phyloP scores from a whole-genome alignment of 2,888 invertebrate species.

The Bombyx huttoni region DNA sequence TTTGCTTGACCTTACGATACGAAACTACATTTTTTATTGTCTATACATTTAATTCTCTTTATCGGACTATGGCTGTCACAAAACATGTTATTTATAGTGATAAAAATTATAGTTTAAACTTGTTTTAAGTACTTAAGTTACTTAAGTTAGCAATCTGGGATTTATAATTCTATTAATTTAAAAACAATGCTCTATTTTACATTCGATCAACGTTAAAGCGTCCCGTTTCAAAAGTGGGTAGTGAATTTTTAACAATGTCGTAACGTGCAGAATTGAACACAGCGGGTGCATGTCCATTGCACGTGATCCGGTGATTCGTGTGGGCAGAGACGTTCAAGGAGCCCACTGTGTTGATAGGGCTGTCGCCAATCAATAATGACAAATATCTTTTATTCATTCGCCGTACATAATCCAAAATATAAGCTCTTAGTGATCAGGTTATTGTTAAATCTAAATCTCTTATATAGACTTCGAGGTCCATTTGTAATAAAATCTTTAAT shows the following conservation, averaged over 20 bases:
- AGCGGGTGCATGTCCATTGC: conserved; percentile 13
- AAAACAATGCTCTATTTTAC: no score
- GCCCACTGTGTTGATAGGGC: conserved; percentile 8
- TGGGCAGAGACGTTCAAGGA: conserved; percentile 16
- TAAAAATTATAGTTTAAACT: neutral
- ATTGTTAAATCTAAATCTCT: no score
- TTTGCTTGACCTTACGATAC: neutral
- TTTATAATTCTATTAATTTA: no score
- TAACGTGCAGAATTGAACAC: conserved; percentile 14
- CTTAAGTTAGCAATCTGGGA: no score
- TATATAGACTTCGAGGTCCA: no score
- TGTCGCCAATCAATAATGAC: neutral
- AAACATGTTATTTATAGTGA: neutral
- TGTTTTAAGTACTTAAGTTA: no score
- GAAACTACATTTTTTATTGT: neutral
- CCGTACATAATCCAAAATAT: no score
- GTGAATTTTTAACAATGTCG: conserved; percentile 11
- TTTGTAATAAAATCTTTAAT: no score
- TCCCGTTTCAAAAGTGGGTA: conserved; percentile 7
- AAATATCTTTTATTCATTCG: no score
- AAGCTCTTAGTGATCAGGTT: no score
- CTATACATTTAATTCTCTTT: neutral
- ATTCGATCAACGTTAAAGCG: no score
- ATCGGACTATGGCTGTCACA: neutral
- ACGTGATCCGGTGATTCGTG: conserved; percentile 21